Evolutionary conservation across 1,140 invertebrate species (phyloP), one percentile per base, ranked within the genome.

Genomic region (Cotesia typhae): DNA sequence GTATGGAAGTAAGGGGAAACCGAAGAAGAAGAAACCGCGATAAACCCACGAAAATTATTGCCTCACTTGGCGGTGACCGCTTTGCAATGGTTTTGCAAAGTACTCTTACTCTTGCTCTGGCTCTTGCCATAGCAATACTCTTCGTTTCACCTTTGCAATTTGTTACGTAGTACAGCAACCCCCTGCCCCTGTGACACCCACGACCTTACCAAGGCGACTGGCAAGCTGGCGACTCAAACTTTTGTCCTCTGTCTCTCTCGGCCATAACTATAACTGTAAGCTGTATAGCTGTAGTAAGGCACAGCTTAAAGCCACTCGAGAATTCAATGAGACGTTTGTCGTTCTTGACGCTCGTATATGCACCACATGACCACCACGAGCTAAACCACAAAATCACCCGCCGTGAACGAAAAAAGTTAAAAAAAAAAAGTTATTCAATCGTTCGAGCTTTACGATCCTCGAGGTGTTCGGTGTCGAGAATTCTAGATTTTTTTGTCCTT

Each of bases 11-110:
- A 28, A 28, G 17, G 12, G n/a, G 9, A 79, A 77, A 59, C 47
- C 69, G 75, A 76, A 76, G 77, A 76, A 76, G 77, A 76, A 81
- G 59, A 74, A 35, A 68, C 70, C 76, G 75, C 81, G 78, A 83
- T 83, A 83, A 84, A 84, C 75, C 76, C 75, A 73, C 76, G 76
- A 74, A 81, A 81, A 78, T 82, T 84, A 82, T 80, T 79, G 78
- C 81, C 68, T 72, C 47, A 71, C 74, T 75, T 75, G 12, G 76
- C 60, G 72, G 41, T 59, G 67, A 72, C 41, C 28, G 65, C 75
- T 64, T 28, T 71, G 52, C 66, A 65, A 47, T 36, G 70, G 70
- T 51, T 67, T 38, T 57, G 64, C 51, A 60, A 61, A 28, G 28
- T 28, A 28, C 28, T 28, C 28, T 28, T 28, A 28, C 28, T 28